Conservation (phyloP, 2,797 vertebrate genomes). For the Diplodus puntazzo region DNA sequence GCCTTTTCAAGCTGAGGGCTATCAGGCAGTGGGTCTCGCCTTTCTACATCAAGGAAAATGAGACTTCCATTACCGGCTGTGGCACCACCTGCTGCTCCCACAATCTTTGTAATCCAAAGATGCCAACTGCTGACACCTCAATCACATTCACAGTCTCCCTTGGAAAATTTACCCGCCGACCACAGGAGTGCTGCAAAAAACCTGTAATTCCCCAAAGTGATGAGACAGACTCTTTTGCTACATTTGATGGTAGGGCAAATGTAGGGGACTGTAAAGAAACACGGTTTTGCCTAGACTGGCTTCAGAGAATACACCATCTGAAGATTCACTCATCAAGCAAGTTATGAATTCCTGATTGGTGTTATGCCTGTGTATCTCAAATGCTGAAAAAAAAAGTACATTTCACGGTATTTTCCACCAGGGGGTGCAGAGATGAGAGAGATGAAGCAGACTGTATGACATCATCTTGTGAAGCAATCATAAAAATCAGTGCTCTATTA, state of each 20-base stretch:
- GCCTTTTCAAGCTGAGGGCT: slow-evolving; percentile 59
- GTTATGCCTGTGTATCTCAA: slow-evolving; percentile 5
- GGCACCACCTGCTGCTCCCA: slow-evolving; percentile 79
- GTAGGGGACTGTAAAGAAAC: slow-evolving; percentile 27
- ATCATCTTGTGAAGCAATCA: slow-evolving; percentile 1
- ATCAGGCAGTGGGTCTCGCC: slow-evolving; percentile 63
- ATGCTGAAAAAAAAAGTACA: neutral
- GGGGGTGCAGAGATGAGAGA: neutral
- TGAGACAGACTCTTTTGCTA: slow-evolving; percentile 51
- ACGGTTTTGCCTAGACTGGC: slow-evolving; percentile 32
- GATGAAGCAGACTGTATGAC: slow-evolving; percentile 10
- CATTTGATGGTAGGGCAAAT: slow-evolving; percentile 45
- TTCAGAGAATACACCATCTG: slow-evolving; percentile 41
- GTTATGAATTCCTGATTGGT: slow-evolving; percentile 24
- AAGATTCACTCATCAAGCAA: slow-evolving; percentile 36
- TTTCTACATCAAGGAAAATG: slow-evolving; percentile 79
- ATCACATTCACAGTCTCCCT: slow-evolving; percentile 76
- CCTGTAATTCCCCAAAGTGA: slow-evolving; percentile 59
- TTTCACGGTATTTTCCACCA: slow-evolving; percentile 11
- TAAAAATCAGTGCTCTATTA: neutral
- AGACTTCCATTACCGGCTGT: slow-evolving; percentile 83
- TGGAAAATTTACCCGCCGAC: slow-evolving; percentile 58
- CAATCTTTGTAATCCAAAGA: slow-evolving; percentile 80
- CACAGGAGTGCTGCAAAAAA: slow-evolving; percentile 43
- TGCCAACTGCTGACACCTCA: slow-evolving; percentile 83